Conservation (phyloP, 2,113 vertebrate genomes). For the Prolemur simus region DNA sequence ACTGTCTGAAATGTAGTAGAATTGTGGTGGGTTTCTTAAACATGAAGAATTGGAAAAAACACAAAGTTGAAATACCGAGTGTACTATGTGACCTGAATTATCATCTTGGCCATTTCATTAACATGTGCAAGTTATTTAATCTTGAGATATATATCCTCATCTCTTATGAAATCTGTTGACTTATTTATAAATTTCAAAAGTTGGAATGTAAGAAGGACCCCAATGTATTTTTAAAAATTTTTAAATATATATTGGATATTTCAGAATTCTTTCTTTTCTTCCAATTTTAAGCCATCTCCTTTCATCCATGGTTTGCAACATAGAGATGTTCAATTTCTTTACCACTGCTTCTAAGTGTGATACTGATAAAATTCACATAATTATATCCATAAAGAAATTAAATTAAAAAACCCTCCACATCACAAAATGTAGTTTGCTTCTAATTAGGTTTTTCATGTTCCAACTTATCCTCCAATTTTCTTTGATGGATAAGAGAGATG, state of each 20-base stretch:
- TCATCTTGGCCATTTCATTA: neutral
- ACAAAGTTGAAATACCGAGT: neutral
- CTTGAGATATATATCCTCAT: neutral
- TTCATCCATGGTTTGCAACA: neutral
- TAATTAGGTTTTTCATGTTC: neutral
- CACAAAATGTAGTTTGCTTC: neutral
- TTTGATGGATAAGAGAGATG: neutral
- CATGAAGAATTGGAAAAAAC: neutral
- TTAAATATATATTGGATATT: neutral
- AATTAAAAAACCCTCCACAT: neutral
- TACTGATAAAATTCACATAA: neutral
- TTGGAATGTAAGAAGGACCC: neutral
- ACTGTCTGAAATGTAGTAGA: neutral
- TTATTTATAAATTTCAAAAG: neutral
- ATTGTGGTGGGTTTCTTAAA: neutral
- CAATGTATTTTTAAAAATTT: neutral
- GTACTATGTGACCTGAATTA: neutral
- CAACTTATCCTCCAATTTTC: neutral
- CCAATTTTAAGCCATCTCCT: neutral
- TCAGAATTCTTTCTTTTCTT: neutral
- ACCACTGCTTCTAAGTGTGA: neutral
- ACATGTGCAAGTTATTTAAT: neutral
- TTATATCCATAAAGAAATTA: neutral
- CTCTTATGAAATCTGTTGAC: neutral
- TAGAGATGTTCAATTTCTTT: neutral